Conservation (phyloP, 1,140 invertebrate species). For the Himalopsyche phryganea region DNA sequence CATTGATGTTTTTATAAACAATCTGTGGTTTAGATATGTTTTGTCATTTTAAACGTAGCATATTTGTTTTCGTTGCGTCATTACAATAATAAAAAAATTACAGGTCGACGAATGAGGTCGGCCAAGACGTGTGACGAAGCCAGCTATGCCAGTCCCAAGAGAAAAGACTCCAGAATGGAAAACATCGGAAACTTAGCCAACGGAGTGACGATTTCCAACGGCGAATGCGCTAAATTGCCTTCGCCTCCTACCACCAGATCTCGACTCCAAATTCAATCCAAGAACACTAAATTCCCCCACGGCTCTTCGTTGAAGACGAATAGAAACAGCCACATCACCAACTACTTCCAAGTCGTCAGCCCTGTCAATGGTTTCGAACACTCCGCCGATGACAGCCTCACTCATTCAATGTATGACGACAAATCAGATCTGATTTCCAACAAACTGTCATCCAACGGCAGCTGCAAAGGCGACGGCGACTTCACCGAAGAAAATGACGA, state of each 20-base stretch:
- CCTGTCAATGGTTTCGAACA: slow-evolving; percentile 17
- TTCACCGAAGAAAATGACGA: slow-evolving; percentile 17
- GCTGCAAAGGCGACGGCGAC: slow-evolving; percentile 11
- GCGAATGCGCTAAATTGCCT: background rate
- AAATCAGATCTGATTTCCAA: background rate
- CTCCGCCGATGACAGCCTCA: background rate
- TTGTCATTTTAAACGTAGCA: no score
- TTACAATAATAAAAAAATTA: background rate
- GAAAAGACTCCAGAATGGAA: slow-evolving; percentile 22
- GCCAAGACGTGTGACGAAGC: slow-evolving; percentile 17
- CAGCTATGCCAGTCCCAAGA: slow-evolving; percentile 21
- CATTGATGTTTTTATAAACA: no score
- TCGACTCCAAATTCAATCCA: slow-evolving; percentile 1
- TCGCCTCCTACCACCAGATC: slow-evolving; percentile 24
- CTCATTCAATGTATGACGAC: background rate
- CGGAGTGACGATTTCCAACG: slow-evolving; percentile 7
- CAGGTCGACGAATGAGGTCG: slow-evolving; percentile 19
- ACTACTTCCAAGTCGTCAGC: slow-evolving; percentile 30
- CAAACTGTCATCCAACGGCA: slow-evolving; percentile 12
- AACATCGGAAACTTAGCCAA: slow-evolving; percentile 22
- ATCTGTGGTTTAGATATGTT: no score
- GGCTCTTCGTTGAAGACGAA: background rate
- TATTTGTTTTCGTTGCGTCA: slow-evolving; percentile 6
- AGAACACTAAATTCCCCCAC: slow-evolving; percentile 3
- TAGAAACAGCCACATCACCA: slow-evolving; percentile 28